Percentiles rank a stretch among this genome's conserved stretches.
Evolutionary conservation across 2,113 vertebrate genomes (phyloP).

Genomic region (Tyrannus savana): DNA sequence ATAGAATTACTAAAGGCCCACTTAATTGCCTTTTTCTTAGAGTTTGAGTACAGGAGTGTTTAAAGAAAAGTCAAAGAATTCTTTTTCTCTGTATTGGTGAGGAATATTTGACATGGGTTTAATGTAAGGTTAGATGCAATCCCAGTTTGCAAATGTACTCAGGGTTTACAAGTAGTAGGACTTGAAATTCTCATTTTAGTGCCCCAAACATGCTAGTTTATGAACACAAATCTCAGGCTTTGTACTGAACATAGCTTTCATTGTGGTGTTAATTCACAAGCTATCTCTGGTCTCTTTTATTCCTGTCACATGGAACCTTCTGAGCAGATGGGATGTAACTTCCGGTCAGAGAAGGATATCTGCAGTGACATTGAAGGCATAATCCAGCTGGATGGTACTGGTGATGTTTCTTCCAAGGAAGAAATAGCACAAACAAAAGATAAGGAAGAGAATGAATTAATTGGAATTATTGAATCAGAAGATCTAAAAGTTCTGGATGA

Average conservation of each 20-base stretch:
- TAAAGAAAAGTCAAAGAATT: neutral
- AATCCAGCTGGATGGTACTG: constrained; percentile 88
- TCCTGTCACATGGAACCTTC: constrained; percentile 29
- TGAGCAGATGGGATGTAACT: constrained; percentile 41
- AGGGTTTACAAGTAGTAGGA: neutral
- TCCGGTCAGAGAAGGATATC: constrained; percentile 36
- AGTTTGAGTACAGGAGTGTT: neutral
- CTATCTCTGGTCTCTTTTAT: constrained; percentile 19
- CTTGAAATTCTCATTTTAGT: neutral
- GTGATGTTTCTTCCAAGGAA: constrained; percentile 80
- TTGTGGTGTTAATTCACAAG: neutral
- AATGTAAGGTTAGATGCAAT: neutral
- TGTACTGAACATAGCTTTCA: neutral
- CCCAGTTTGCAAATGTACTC: neutral
- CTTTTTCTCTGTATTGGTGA: neutral
- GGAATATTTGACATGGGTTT: neutral
- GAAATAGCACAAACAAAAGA: constrained; percentile 70
- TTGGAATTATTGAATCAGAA: constrained; percentile 82
- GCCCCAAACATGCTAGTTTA: neutral
- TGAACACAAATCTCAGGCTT: neutral
- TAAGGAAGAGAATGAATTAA: constrained; percentile 82
- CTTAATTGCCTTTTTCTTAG: neutral
- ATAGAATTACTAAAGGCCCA: neutral
- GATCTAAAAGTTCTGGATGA: constrained; percentile 85
- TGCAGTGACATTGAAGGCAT: constrained; percentile 77